Evolutionary conservation across 2,113 vertebrate genomes (phyloP), one percentile per base, ranked within the genome.

Genomic region (Alosa alosa): DNA sequence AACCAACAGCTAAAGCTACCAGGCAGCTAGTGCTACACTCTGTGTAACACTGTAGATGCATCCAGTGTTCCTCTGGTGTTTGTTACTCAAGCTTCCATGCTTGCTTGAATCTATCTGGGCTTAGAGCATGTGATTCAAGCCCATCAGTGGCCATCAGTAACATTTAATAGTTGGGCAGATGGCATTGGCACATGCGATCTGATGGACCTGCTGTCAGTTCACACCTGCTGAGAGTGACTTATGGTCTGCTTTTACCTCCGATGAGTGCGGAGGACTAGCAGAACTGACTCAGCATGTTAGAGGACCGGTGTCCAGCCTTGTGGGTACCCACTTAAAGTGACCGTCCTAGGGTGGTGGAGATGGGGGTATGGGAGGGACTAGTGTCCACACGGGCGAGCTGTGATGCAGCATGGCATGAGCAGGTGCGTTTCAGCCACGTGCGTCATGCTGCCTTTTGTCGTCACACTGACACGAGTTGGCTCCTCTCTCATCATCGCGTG

Each of bases 181-280:
- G 72, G 72, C 72, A 13, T 39, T 78, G 72, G 72, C 72, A 78
- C 72, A 78, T 72, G 39, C 31, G 36, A 17, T 15, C 10, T 78
- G 72, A 78, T 78, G 72, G 36, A 78, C 72, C 60, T 64, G 75
- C 52, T 86, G 72, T 90, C 82, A 72, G 64, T 2, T 86, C 78
- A 81, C 86, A 88, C 87, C 89, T 88, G 88, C 87, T 90, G 83
- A 7, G 46, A 84, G 82, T 89, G 82, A 89, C 72, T 78, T 78
- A 78, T 78, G 72, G 10, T 78, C 72, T 25, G 64, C 25, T 68
- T 31, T 78, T 39, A 17, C 72, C 72, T 78, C 36, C 13, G 31
- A 39, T 78, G 72, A 17, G 15, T 15, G 13, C 15, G 9, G 36
- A 39, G 72, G 31, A 78, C 25, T 4, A 78, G 72, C 72, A 78